These are phyloP conservation scores for Phasianus colchicus DNA, from an alignment of 2,113 vertebrate genomes.

Conservation along the genomic window DNA sequence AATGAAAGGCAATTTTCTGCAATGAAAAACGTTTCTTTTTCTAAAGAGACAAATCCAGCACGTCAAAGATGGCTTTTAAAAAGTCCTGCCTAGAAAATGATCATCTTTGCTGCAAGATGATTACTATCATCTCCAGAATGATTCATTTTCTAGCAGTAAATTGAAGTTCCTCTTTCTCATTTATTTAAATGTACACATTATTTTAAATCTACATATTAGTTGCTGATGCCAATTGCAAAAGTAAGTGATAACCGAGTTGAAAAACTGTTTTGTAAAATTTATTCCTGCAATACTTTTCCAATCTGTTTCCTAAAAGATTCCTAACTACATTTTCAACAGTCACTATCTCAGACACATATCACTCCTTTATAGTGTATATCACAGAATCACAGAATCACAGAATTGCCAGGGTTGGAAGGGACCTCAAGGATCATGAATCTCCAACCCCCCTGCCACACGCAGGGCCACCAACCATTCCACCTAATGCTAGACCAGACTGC, in stretches of 20 bases:
- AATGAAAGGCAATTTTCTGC: slow-evolving; percentile 14
- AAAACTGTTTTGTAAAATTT: not conserved
- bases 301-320: not conserved
- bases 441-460: too few species aligned
- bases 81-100: not conserved
- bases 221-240: not conserved
- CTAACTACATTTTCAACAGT: not conserved
- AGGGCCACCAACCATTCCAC: too few species aligned
- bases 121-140: not conserved
- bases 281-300: not conserved
- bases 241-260: not conserved
- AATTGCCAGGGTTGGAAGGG: too few species aligned
- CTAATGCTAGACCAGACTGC: too few species aligned
- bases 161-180: not conserved
- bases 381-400: too few species aligned
- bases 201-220: not conserved
- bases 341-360: not conserved
- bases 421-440: too few species aligned
- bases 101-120: slow-evolving; percentile 10
- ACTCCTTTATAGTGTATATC: not conserved
- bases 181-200: not conserved
- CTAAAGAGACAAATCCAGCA: not conserved
- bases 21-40: not conserved
- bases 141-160: slow-evolving; percentile 9
- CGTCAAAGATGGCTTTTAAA: not conserved